Evolutionary conservation across 1,140 invertebrate genomes (phyloP).

Genomic region (Danaus melanippus): DNA sequence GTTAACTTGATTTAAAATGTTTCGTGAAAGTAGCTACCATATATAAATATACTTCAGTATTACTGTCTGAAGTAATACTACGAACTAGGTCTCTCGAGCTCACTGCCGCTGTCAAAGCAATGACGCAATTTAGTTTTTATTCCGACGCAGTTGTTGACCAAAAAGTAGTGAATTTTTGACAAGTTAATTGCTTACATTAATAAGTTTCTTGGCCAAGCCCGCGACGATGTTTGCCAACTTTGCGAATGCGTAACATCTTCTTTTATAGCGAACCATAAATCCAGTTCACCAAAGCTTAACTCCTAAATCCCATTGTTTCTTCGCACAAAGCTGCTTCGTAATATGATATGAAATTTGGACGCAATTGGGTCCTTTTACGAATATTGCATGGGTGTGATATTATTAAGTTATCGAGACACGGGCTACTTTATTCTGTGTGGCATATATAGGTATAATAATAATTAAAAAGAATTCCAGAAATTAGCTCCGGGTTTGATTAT

Average conservation of each 20-base stretch:
- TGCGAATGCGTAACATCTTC: slow-evolving; percentile 16
- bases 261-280: slow-evolving; percentile 20
- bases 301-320: slow-evolving; percentile 28
- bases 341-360: slow-evolving; percentile 16
- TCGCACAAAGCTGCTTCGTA: slow-evolving; percentile 18
- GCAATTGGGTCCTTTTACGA: slow-evolving; percentile 16
- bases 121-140: background rate
- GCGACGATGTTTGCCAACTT: slow-evolving; percentile 20
- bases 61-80: background rate
- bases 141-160: background rate
- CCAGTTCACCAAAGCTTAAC: slow-evolving; percentile 16
- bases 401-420: slow-evolving; percentile 8
- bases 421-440: background rate
- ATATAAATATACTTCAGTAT: background rate
- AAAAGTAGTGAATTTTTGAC: slow-evolving; percentile 17
- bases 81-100: no score
- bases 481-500: no score
- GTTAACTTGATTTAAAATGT: no score
- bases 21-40: background rate
- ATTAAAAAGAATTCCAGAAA: no score
- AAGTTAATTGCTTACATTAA: slow-evolving; percentile 22
- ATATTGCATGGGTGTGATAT: slow-evolving; percentile 10
- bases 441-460: no score
- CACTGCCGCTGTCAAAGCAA: background rate
- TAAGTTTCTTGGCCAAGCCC: slow-evolving; percentile 21